Evolutionary conservation across 2,797 vertebrate genomes (phyloP).

Genomic region (Podarcis siculus): DNA sequence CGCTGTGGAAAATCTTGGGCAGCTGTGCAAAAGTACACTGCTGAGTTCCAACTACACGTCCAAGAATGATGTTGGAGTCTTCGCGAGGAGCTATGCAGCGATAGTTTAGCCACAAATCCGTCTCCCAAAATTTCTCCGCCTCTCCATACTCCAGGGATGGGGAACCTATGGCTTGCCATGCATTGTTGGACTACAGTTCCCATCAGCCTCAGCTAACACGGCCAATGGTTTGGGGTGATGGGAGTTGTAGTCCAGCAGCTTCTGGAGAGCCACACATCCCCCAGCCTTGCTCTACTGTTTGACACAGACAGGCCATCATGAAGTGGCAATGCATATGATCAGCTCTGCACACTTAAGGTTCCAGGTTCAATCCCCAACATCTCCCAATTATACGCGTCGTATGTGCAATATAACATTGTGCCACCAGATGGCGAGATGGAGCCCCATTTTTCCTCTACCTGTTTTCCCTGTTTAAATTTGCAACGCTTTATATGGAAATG

Average conservation of each 20-base stretch:
- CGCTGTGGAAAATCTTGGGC: slow-evolving; percentile 36
- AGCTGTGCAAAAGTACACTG: slow-evolving; percentile 11
- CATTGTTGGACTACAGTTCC: not conserved
- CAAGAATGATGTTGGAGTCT: slow-evolving; percentile 55
- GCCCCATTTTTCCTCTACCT: too few species aligned
- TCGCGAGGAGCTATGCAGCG: slow-evolving; percentile 62
- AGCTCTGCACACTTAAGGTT: not conserved
- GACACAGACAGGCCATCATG: not conserved
- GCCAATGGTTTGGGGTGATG: not conserved
- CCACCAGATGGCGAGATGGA: too few species aligned
- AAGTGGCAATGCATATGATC: not conserved
- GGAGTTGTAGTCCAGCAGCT: not conserved
- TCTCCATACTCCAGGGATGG: slow-evolving; percentile 5
- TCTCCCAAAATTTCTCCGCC: slow-evolving; percentile 61
- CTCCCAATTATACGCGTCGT: not conserved
- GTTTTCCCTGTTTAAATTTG: too few species aligned
- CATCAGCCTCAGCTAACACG: not conserved
- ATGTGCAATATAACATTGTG: too few species aligned
- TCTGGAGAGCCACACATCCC: not conserved
- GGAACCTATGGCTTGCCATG: not conserved
- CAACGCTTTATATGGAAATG: too few species aligned
- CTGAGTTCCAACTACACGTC: slow-evolving; percentile 47
- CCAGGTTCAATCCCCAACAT: not conserved
- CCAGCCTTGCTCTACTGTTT: not conserved
- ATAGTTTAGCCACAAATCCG: slow-evolving; percentile 63